Percentiles rank a stretch among this genome's conserved stretches.
These are phyloP conservation scores for Emys orbicularis DNA, from an alignment of 2,797 vertebrate species.

Conservation along the genomic window DNA sequence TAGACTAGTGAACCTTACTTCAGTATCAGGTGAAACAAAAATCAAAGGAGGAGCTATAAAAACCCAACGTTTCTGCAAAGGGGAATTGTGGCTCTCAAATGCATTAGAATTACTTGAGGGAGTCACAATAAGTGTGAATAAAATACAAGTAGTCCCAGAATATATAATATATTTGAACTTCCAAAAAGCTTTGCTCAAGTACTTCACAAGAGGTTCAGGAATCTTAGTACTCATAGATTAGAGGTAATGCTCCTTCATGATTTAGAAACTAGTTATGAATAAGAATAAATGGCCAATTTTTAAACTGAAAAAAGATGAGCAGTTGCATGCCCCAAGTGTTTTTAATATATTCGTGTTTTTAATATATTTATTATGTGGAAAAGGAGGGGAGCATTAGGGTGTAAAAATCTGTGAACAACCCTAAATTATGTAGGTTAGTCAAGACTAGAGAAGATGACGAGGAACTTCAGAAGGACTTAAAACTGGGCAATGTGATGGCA, in stretches of 20 bases:
- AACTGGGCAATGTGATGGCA: fast-evolving
- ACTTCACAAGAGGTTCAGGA: background rate
- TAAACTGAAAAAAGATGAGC: background rate
- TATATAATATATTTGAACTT: background rate
- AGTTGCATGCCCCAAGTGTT: fast-evolving
- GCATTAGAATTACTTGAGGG: background rate
- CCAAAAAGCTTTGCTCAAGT: background rate
- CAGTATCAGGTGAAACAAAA: slow-evolving; percentile 33
- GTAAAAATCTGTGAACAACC: background rate
- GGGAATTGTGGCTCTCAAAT: background rate
- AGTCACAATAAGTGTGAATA: background rate
- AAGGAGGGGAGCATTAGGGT: background rate
- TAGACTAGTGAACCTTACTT: background rate
- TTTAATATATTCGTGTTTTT: background rate
- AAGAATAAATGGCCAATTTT: background rate
- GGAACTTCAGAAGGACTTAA: background rate
- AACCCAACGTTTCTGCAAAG: background rate
- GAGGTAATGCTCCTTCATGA: background rate
- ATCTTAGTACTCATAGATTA: background rate
- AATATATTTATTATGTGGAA: background rate
- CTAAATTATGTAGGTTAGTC: background rate
- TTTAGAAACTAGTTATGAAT: background rate
- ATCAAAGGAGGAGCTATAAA: slow-evolving; percentile 40
- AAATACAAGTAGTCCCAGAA: background rate
- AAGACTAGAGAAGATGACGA: background rate